Conservation (phyloP, 1,140 invertebrate genomes). For the Drosophila rufa region DNA sequence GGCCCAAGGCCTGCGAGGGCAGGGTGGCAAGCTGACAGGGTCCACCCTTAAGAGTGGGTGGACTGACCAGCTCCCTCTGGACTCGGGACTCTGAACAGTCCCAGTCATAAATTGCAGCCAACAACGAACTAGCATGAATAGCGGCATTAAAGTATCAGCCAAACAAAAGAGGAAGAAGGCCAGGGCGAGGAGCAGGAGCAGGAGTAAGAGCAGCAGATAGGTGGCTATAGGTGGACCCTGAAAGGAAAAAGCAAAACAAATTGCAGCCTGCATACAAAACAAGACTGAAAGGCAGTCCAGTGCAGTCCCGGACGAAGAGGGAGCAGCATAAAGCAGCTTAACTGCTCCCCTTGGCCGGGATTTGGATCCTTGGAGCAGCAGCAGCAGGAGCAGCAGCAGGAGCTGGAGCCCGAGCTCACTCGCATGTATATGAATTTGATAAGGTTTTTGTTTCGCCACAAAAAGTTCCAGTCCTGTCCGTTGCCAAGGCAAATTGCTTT, state of each 20-base stretch:
- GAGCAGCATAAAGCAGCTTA: slow-evolving; percentile 48
- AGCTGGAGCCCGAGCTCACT: slow-evolving; percentile 1
- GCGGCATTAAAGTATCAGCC: slow-evolving; percentile 74
- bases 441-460: slow-evolving; percentile 57
- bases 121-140: slow-evolving; percentile 62
- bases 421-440: slow-evolving; percentile 69
- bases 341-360: slow-evolving; percentile 30
- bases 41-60: neutral
- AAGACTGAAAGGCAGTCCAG: slow-evolving; percentile 16
- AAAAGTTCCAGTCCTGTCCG: slow-evolving; percentile 32
- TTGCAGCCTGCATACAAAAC: slow-evolving; percentile 70
- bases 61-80: slow-evolving; percentile 16
- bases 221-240: slow-evolving; percentile 7
- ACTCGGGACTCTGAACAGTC: slow-evolving; percentile 22
- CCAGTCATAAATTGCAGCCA: slow-evolving; percentile 68
- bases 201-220: neutral
- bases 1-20: neutral
- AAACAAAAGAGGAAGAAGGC: slow-evolving; percentile 26
- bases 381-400: neutral
- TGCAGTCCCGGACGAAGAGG: neutral
- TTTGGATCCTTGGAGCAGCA: slow-evolving; percentile 9
- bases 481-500: slow-evolving; percentile 56
- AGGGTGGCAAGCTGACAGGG: slow-evolving; percentile 6
- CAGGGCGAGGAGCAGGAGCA: neutral
- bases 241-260: slow-evolving; percentile 57